A percentile compares a stretch with the other conserved stretches of the same genome.
Evolutionary conservation across 2,888 invertebrate species (phyloP).

Genomic region (Steinernema carpocapsae): DNA sequence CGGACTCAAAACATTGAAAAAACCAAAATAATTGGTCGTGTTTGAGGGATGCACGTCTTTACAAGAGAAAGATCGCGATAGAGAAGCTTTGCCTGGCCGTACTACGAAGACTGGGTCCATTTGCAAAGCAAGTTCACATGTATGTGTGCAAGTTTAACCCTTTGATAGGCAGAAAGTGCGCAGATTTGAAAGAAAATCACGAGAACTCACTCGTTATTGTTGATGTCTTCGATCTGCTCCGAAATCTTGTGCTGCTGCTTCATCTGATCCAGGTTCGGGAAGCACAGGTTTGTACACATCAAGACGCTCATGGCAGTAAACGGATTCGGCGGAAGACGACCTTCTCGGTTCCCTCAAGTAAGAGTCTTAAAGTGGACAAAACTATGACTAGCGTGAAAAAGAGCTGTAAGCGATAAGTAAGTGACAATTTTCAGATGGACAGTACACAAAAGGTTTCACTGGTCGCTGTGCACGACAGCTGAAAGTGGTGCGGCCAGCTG

Average conservation of each 20-base stretch:
- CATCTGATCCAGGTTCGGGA: slow-evolving; percentile 54
- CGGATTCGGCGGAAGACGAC: neutral
- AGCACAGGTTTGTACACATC: slow-evolving; percentile 57
- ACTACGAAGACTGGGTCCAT: too few species aligned
- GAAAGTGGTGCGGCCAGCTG: slow-evolving; percentile 34
- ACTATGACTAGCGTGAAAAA: neutral
- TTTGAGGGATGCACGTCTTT: too few species aligned
- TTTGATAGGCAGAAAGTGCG: too few species aligned
- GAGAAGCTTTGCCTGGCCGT: too few species aligned
- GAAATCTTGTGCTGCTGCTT: slow-evolving; percentile 45
- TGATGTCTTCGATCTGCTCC: slow-evolving; percentile 46
- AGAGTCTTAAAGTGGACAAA: neutral
- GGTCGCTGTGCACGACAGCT: slow-evolving; percentile 27
- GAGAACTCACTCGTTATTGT: slow-evolving; percentile 56
- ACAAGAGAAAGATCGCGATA: too few species aligned
- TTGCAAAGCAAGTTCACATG: too few species aligned
- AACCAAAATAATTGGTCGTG: too few species aligned
- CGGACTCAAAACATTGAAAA: too few species aligned
- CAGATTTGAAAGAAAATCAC: too few species aligned
- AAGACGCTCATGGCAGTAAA: slow-evolving; percentile 43
- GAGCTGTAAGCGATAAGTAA: slow-evolving; percentile 23
- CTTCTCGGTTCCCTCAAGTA: neutral
- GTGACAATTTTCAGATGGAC: slow-evolving; percentile 31
- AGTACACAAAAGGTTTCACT: slow-evolving; percentile 35
- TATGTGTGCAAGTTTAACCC: too few species aligned